phyloP scores from a whole-genome alignment of 2,797 vertebrate species.

The Lacerta bilineata region DNA sequence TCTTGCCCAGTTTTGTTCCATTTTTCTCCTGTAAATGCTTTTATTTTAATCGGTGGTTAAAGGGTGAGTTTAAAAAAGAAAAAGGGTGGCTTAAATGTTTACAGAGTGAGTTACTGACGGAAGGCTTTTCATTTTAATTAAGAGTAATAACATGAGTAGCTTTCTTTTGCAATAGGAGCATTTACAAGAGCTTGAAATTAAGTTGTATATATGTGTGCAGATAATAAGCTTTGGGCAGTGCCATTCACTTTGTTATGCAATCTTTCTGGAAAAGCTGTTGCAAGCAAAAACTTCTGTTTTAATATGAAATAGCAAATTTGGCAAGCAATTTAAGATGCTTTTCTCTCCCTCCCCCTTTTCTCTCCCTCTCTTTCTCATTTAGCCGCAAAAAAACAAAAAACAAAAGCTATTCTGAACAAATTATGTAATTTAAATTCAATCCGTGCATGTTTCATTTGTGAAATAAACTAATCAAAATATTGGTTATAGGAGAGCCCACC shows the following conservation, averaged over 20 bases:
- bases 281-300: background rate
- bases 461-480: conserved; percentile 13
- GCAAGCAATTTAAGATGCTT: conserved; percentile 15
- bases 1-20: conserved; percentile 58
- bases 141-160: conserved; percentile 36
- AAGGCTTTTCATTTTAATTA: conserved; percentile 35
- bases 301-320: conserved; percentile 25
- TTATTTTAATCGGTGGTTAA: conserved; percentile 72
- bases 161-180: conserved; percentile 34
- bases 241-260: background rate
- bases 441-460: conserved; percentile 21
- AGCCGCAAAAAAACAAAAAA: background rate
- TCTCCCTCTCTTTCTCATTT: conserved; percentile 24
- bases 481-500: accelerated
- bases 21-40: conserved; percentile 83
- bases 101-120: conserved; percentile 8
- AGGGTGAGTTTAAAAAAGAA: conserved; percentile 70
- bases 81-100: conserved; percentile 44
- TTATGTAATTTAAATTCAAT: conserved; percentile 42
- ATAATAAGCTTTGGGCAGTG: conserved; percentile 31
- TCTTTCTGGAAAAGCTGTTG: conserved; percentile 22
- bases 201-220: conserved; percentile 25
- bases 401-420: background rate
- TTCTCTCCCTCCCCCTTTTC: conserved; percentile 6
- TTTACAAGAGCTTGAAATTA: conserved; percentile 21